Conservation (phyloP, 2,113 vertebrate species). For the Cichladusa arquata region DNA sequence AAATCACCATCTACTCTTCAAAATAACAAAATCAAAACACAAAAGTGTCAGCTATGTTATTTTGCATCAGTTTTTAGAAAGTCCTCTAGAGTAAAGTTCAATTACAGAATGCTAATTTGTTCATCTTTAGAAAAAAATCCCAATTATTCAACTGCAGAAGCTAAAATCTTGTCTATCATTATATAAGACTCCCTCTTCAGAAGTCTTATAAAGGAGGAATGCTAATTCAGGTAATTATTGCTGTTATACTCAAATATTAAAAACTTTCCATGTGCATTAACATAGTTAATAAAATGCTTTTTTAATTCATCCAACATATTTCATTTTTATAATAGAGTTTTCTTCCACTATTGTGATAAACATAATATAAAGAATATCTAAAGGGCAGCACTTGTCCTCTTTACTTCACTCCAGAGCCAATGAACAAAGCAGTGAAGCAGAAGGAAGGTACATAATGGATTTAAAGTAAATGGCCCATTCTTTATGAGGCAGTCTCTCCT, state of each 20-base stretch:
- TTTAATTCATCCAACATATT: neutral
- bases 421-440: constrained; percentile 80
- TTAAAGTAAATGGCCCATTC: constrained; percentile 79
- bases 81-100: neutral
- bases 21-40: constrained; percentile 25
- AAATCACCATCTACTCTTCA: constrained; percentile 25
- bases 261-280: neutral
- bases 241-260: neutral
- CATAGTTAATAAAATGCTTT: neutral
- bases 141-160: neutral
- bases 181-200: neutral
- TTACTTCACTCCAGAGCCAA: constrained; percentile 70
- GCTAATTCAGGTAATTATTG: neutral
- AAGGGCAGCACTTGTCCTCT: constrained; percentile 68
- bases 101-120: neutral
- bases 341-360: constrained; percentile 38
- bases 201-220: constrained; percentile 12
- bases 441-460: constrained; percentile 78
- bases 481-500: constrained; percentile 58
- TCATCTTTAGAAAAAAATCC: neutral
- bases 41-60: neutral
- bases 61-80: neutral
- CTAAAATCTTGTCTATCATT: neutral
- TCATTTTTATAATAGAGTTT: constrained; percentile 6
- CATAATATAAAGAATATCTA: constrained; percentile 58